phyloP scores from a whole-genome alignment of 1,140 invertebrate species.

The Andricus grossulariae region DNA sequence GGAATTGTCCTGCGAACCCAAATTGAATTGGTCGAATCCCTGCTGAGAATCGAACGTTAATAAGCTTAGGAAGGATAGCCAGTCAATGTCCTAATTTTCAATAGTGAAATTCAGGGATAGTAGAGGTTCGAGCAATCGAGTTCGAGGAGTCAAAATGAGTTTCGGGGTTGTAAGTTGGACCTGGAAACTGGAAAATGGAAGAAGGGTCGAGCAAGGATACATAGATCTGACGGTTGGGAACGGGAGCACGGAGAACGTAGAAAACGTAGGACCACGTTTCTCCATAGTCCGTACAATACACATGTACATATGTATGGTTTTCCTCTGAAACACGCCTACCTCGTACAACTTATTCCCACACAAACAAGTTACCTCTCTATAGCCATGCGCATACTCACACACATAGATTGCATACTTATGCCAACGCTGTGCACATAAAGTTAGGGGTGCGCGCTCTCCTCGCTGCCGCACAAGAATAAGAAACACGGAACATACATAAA shows the following conservation, averaged over 20 bases:
- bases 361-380: constrained; percentile 38
- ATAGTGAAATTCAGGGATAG: constrained; percentile 15
- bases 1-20: not conserved
- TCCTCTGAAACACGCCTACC: constrained; percentile 33
- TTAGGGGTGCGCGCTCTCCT: constrained; percentile 62
- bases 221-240: constrained; percentile 34
- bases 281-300: constrained; percentile 65
- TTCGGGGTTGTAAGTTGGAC: not conserved
- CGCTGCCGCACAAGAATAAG: constrained; percentile 75
- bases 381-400: constrained; percentile 44
- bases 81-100: constrained; percentile 18
- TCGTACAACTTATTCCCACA: constrained; percentile 34
- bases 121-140: constrained; percentile 15
- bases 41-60: constrained; percentile 23
- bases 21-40: constrained; percentile 19
- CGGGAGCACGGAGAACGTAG: constrained; percentile 46
- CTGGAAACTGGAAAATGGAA: constrained; percentile 1
- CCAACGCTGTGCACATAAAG: constrained; percentile 72
- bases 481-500: constrained; percentile 76
- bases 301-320: constrained; percentile 43
- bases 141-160: constrained; percentile 12
- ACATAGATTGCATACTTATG: constrained; percentile 73
- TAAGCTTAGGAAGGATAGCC: not conserved
- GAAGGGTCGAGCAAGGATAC: not conserved
- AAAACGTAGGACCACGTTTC: constrained; percentile 66